Conservation (phyloP, 2,113 vertebrate species). For the Chunga burmeisteri region DNA sequence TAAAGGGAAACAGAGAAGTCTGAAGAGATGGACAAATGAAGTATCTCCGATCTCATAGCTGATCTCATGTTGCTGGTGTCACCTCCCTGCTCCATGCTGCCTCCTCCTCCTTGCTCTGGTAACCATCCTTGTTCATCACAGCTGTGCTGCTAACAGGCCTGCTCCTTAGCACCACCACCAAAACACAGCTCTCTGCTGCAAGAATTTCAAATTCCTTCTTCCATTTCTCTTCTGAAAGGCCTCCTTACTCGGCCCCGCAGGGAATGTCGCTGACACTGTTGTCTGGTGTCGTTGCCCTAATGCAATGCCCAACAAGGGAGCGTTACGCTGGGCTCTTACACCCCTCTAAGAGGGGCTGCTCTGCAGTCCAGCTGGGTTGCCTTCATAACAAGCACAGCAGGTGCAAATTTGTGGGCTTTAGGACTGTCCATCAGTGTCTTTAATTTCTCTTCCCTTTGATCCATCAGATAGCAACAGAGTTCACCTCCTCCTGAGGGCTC, state of each 20-base stretch:
- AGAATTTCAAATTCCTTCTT: not conserved
- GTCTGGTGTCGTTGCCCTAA: not conserved
- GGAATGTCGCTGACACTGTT: not conserved
- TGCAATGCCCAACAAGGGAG: not conserved
- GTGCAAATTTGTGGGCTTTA: not conserved
- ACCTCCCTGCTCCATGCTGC: accelerated
- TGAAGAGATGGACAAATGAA: not conserved
- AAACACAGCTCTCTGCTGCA: not conserved
- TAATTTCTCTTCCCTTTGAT: not conserved
- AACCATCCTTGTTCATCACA: too few species aligned
- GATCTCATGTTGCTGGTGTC: not conserved
- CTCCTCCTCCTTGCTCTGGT: not conserved
- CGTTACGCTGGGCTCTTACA: not conserved
- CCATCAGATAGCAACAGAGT: not conserved
- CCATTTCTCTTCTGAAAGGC: not conserved
- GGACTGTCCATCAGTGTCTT: not conserved
- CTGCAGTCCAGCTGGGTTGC: not conserved
- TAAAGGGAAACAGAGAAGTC: not conserved
- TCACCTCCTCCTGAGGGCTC: not conserved
- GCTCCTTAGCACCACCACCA: not conserved
- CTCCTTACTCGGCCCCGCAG: not conserved
- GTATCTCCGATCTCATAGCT: not conserved
- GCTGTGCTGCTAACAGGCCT: not conserved
- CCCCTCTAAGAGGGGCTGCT: not conserved
- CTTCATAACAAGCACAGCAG: not conserved